These are phyloP conservation scores for Cerceris rybyensis DNA, from an alignment of 2,888 invertebrate genomes.

Conservation along the genomic window DNA sequence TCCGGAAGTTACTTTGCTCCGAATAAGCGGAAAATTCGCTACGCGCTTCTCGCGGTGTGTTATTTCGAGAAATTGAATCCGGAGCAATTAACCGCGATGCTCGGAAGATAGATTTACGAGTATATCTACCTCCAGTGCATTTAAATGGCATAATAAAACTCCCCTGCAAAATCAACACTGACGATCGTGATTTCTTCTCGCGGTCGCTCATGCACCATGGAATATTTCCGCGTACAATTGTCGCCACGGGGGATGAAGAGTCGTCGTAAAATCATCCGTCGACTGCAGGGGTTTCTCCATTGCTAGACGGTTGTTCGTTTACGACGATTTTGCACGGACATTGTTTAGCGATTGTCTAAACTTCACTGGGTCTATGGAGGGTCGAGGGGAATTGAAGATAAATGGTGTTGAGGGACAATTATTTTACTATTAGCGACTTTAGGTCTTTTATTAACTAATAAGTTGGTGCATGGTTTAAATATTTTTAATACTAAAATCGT, in stretches of 20 bases:
- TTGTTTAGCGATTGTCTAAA: neutral
- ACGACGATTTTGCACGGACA: neutral
- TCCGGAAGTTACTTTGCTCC: neutral
- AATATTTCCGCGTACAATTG: neutral
- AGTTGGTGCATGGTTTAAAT: too few species aligned
- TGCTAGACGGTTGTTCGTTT: neutral
- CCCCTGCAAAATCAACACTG: neutral
- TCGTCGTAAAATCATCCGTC: neutral
- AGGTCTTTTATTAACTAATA: too few species aligned
- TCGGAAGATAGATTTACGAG: conserved; percentile 2
- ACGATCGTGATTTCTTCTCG: neutral
- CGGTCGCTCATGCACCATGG: neutral
- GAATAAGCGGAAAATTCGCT: too few species aligned
- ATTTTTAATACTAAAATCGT: too few species aligned
- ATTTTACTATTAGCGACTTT: too few species aligned
- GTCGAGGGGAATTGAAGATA: too few species aligned
- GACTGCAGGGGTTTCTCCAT: neutral
- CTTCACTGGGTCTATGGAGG: neutral
- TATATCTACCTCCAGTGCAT: conserved; percentile 1
- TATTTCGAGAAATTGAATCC: conserved; percentile 16
- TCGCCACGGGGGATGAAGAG: conserved; percentile 1
- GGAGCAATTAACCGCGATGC: conserved; percentile 20
- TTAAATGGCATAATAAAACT: conserved; percentile 25
- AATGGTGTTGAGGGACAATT: too few species aligned
- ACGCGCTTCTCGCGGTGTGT: too few species aligned